Percentiles rank a stretch among this genome's conserved stretches.
Evolutionary conservation across 2,888 invertebrate species (phyloP).

Genomic region (Nymphalis c-album): DNA sequence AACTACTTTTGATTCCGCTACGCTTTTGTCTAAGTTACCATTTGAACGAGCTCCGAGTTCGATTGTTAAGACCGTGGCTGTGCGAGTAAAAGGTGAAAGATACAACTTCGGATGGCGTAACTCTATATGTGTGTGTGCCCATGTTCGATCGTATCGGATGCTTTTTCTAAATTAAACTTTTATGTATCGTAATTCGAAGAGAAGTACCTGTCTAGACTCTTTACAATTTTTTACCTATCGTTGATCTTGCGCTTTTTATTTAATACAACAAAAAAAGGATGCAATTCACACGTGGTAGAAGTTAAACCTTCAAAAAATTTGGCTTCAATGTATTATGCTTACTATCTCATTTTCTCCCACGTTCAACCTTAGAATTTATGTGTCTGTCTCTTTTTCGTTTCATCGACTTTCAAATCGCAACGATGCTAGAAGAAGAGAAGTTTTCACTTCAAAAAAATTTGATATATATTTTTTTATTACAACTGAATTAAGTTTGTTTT

Average conservation of each 20-base stretch:
- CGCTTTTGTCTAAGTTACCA: conserved; percentile 77
- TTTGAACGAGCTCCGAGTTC: conserved; percentile 65
- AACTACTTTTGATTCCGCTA: conserved; percentile 71
- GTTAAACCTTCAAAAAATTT: no score
- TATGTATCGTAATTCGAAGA: conserved; percentile 42
- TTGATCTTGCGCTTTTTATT: not conserved
- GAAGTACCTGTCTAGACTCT: conserved; percentile 46
- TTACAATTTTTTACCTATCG: not conserved
- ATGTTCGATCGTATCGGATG: conserved; percentile 46
- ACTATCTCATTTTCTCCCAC: no score
- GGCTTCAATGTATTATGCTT: no score
- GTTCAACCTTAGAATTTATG: no score
- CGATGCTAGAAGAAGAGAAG: no score
- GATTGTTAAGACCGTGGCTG: conserved; percentile 53
- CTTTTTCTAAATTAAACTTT: conserved; percentile 59
- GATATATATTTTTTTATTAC: not conserved
- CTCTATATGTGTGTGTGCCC: conserved; percentile 45
- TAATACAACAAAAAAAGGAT: not conserved
- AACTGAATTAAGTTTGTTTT: not conserved
- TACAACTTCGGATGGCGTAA: conserved; percentile 53
- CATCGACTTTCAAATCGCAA: no score
- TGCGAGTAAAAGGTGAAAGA: conserved; percentile 47
- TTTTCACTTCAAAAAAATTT: no score
- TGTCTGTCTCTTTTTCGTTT: no score
- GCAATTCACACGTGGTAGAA: no score